Conservation (phyloP, 2,797 vertebrate species). For the Danio jaintianensis region DNA sequence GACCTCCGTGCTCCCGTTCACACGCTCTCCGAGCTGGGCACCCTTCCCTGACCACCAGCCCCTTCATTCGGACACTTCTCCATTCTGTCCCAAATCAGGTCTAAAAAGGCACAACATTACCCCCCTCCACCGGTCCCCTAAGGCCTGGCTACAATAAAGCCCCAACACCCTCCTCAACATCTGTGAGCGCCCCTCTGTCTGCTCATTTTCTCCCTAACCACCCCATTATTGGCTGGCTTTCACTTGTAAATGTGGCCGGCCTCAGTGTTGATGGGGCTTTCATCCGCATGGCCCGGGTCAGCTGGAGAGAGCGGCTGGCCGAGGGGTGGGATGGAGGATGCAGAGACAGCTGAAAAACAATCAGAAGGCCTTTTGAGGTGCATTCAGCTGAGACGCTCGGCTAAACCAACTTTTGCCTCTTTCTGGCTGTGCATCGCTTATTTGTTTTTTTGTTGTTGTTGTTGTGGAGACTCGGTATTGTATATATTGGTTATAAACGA, state of each 20-base stretch:
- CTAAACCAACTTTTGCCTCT: constrained; percentile 63
- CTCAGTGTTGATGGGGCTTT: constrained; percentile 82
- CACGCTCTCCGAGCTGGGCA: constrained; percentile 72
- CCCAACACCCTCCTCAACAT: constrained; percentile 73
- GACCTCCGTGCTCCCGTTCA: constrained; percentile 72
- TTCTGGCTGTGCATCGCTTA: constrained; percentile 45
- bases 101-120: constrained; percentile 67
- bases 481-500: not conserved
- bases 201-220: constrained; percentile 81
- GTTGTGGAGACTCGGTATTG: not conserved
- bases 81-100: constrained; percentile 64
- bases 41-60: constrained; percentile 58
- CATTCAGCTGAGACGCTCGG: constrained; percentile 77
- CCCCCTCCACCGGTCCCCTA: constrained; percentile 43
- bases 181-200: constrained; percentile 81
- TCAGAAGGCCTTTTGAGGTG: constrained; percentile 78
- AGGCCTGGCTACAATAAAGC: constrained; percentile 70
- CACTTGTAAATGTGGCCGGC: constrained; percentile 82
- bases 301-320: constrained; percentile 65
- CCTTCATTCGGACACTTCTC: constrained; percentile 57
- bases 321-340: constrained; percentile 55
- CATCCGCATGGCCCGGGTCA: constrained; percentile 76
- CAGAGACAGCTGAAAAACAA: constrained; percentile 67
- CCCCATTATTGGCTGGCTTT: constrained; percentile 81
- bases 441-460: constrained; percentile 12